Conservation (phyloP, 2,888 invertebrate species). For the Trypoxylon attenuatum region DNA sequence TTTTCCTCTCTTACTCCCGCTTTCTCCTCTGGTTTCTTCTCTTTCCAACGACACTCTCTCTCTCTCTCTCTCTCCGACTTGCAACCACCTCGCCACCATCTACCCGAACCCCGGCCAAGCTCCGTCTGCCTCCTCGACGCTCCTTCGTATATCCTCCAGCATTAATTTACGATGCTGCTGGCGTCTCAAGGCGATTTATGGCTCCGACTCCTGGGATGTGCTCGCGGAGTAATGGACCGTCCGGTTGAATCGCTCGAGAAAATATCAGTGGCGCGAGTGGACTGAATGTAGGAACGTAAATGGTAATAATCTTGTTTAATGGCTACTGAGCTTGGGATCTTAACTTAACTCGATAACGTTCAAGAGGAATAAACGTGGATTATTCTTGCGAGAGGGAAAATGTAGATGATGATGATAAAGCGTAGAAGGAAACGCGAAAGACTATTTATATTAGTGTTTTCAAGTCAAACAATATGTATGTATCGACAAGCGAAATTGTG, state of each 20-base stretch:
- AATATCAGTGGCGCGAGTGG: slow-evolving; percentile 46
- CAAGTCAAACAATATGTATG: slow-evolving; percentile 54
- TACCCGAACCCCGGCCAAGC: not conserved
- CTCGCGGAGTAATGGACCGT: not conserved
- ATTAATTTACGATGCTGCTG: slow-evolving; percentile 58
- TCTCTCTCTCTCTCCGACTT: slow-evolving; percentile 17
- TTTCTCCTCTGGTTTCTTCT: slow-evolving; percentile 1
- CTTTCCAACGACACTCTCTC: slow-evolving; percentile 9
- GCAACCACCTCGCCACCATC: not conserved
- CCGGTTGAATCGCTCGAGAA: not conserved
- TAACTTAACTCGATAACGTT: no score
- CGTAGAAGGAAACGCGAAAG: slow-evolving; percentile 10
- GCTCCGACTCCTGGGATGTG: not conserved
- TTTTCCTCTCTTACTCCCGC: not conserved
- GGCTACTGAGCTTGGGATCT: no score
- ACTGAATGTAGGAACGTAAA: no score
- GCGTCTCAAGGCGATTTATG: slow-evolving; percentile 1
- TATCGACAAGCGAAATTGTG: slow-evolving; percentile 41
- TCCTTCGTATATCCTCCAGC: slow-evolving; percentile 64
- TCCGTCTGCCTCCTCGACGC: slow-evolving; percentile 10
- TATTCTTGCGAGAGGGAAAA: not conserved
- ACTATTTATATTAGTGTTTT: slow-evolving; percentile 63
- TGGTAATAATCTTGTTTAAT: no score
- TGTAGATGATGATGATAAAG: not conserved
- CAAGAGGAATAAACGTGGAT: no score